A percentile compares a stretch with the other conserved stretches of the same genome.
These are phyloP conservation scores for Cynodonichthys magdalenae DNA, from an alignment of 2,797 vertebrate genomes.

Conservation along the genomic window DNA sequence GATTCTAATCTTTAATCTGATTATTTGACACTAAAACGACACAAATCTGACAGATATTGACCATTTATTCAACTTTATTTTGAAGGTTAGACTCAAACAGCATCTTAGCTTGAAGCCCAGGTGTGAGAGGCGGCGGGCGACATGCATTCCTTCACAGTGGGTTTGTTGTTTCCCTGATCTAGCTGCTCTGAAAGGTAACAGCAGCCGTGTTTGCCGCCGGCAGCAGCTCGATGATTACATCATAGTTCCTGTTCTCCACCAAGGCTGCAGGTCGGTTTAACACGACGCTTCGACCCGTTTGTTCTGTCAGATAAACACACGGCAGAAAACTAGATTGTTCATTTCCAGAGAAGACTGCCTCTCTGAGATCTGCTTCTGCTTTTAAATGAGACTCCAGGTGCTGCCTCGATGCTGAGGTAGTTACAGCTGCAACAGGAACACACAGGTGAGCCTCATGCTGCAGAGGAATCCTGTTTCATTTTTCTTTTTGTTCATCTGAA, in stretches of 20 bases:
- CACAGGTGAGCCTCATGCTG: slow-evolving; percentile 34
- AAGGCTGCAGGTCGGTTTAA: slow-evolving; percentile 26
- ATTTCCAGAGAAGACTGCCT: slow-evolving; percentile 61
- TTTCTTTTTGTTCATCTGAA: background rate
- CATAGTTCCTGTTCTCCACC: slow-evolving; percentile 21
- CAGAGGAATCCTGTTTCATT: slow-evolving; percentile 14
- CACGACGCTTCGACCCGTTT: slow-evolving; percentile 50
- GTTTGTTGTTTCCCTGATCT: background rate
- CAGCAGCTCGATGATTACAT: slow-evolving; percentile 38
- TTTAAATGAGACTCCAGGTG: slow-evolving; percentile 34
- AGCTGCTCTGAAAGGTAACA: slow-evolving; percentile 2
- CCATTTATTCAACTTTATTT: too few species aligned
- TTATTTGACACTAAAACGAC: too few species aligned
- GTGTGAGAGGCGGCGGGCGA: too few species aligned
- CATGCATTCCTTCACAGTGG: background rate
- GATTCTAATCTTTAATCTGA: too few species aligned
- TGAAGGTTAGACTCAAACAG: too few species aligned
- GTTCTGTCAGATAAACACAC: slow-evolving; percentile 64
- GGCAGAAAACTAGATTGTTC: slow-evolving; percentile 55
- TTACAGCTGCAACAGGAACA: slow-evolving; percentile 31
- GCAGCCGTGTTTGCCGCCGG: slow-evolving; percentile 1
- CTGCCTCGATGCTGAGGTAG: slow-evolving; percentile 37
- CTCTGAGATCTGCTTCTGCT: slow-evolving; percentile 41
- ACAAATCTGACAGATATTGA: too few species aligned
- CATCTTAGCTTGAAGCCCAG: too few species aligned